Evolutionary conservation across 2,797 vertebrate genomes (phyloP).

Genomic region (Enteromius fasciolatus): DNA sequence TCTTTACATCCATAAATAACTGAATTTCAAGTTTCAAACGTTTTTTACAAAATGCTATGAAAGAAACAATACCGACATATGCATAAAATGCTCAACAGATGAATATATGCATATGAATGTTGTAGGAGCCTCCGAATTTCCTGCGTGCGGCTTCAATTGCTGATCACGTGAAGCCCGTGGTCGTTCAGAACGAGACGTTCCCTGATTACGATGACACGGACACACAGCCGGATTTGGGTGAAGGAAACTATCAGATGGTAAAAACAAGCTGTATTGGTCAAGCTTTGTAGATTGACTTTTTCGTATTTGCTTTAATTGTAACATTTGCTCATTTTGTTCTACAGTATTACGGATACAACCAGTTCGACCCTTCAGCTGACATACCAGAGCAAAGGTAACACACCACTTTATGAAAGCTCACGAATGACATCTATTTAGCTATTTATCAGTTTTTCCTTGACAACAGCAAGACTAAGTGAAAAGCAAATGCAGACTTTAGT

Average conservation of each 20-base stretch:
- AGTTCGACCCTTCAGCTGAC: slow-evolving; percentile 49
- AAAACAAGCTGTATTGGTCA: not conserved
- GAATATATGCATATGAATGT: not conserved
- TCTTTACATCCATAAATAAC: not conserved
- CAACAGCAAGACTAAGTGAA: not conserved
- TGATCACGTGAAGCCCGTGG: slow-evolving; percentile 92
- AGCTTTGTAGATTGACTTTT: not conserved
- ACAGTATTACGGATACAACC: slow-evolving; percentile 55
- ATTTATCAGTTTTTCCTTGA: not conserved
- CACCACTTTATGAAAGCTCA: not conserved
- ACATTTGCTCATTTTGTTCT: slow-evolving; percentile 16
- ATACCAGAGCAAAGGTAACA: slow-evolving; percentile 47
- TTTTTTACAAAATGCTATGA: not conserved
- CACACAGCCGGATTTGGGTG: slow-evolving; percentile 58
- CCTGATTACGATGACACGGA: slow-evolving; percentile 70
- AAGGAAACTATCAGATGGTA: slow-evolving; percentile 47
- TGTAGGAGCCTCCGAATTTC: slow-evolving; percentile 93
- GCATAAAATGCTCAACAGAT: not conserved
- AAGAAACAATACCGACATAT: not conserved
- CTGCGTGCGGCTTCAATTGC: slow-evolving; percentile 90
- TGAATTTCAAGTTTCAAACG: not conserved
- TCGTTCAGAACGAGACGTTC: slow-evolving; percentile 76
- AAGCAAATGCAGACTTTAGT: not conserved
- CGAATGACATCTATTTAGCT: not conserved
- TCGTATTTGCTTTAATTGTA: not conserved